phyloP scores from a whole-genome alignment of 2,113 vertebrate genomes.

The Cinclus mexicanus region DNA sequence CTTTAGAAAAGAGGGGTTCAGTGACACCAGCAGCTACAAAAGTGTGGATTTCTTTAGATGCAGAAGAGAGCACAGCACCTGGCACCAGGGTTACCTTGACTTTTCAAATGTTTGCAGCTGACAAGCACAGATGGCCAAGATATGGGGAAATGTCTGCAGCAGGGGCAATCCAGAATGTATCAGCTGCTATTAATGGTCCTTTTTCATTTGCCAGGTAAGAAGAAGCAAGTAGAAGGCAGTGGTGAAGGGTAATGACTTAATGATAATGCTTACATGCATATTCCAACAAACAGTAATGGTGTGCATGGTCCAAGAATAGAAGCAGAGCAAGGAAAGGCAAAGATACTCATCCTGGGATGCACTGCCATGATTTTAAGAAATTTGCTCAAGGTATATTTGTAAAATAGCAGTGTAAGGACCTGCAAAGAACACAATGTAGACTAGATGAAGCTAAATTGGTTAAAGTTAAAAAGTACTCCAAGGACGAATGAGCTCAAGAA shows the following conservation, averaged over 20 bases:
- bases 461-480: background rate
- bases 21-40: background rate
- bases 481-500: background rate
- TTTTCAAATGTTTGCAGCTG: background rate
- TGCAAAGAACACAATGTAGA: background rate
- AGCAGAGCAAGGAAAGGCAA: background rate
- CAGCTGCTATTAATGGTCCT: background rate
- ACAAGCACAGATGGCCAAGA: background rate
- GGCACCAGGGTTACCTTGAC: background rate
- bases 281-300: background rate
- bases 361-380: background rate
- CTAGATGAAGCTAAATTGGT: background rate
- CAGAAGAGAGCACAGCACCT: background rate
- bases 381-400: background rate
- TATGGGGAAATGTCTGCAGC: background rate
- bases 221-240: background rate
- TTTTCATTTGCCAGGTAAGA: background rate
- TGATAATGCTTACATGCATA: background rate
- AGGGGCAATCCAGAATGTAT: background rate
- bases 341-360: background rate
- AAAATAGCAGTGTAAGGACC: background rate
- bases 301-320: background rate
- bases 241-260: background rate
- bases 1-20: background rate
- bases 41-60: background rate